Conservation (phyloP, 2,113 vertebrate species). For the Rutilus rutilus region DNA sequence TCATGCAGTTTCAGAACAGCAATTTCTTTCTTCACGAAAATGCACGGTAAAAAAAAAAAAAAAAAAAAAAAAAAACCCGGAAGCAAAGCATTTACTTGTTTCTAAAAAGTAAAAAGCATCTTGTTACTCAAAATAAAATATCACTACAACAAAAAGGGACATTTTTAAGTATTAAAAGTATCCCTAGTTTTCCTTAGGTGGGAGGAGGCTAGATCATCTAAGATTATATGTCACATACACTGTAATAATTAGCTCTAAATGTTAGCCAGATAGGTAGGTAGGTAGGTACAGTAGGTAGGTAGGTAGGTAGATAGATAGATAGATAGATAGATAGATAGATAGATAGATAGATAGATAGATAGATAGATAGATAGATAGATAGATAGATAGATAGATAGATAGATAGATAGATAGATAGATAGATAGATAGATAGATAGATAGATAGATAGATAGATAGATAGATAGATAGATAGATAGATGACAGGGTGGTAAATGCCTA, state of each 20-base stretch:
- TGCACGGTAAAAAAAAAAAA: background rate
- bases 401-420: background rate
- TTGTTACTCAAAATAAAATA: background rate
- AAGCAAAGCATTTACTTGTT: slow-evolving; percentile 11
- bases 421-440: no score
- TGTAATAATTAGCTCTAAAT: background rate
- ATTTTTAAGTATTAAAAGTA: background rate
- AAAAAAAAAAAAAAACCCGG: background rate
- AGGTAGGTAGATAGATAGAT: background rate
- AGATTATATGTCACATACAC: background rate
- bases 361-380: no score
- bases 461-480: background rate
- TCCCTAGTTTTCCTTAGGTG: background rate
- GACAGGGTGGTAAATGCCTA: slow-evolving; percentile 3
- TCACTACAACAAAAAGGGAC: background rate
- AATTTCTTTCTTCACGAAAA: background rate
- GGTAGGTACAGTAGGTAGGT: no score
- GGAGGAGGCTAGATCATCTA: background rate
- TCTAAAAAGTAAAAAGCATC: background rate
- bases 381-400: background rate
- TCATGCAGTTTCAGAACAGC: slow-evolving; percentile 10
- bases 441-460: background rate
- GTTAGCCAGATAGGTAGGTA: background rate
- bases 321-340: no score
- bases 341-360: no score